Evolutionary conservation across 2,113 vertebrate genomes (phyloP), one percentile per base, ranked within the genome.

Genomic region (Abramis brama): DNA sequence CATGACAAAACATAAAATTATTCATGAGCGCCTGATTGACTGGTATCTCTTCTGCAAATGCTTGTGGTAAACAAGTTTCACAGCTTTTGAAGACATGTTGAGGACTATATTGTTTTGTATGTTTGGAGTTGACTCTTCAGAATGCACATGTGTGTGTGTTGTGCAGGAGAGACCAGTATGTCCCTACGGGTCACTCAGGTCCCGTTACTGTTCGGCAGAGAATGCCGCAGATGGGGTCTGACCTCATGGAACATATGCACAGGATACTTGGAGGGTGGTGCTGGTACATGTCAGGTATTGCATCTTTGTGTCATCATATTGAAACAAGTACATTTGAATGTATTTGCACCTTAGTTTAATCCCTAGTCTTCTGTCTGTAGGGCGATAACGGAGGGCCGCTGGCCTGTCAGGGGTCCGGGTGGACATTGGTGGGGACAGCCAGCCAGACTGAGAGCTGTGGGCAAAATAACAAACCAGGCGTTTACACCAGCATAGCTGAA

Each of bases 371-470:
- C 21, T 71, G 55, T 74, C 64, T 78, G 11, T 15, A 97, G 96
- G 96, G 96, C 73, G 96, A 97, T 36, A 97, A 94, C 0, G 96
- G 96, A 1, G 95, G 96, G 0, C 96, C 96, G 21, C 90, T 97
- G 78, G 96, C 96, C 71, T 97, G 96, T 4, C 93, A 95, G 85
- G 94, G 94, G 82, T 92, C 93, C 7, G 55, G 91, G 62, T 97
- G 96, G 96, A 97, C 96, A 86, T 47, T 97, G 91, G 95, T 94
- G 78, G 96, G 96, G 0, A 94, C 94, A 5, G 96, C 96, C 0
- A 97, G 96, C 88, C 96, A 95, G 0, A 94, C 95, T 9, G 92
- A 96, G 0, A 95, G 96, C 86, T 97, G 96, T 36, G 96, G 95
- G 0, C 91, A 95, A 55, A 89, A 39, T 77, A 96, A 96, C 91